Evolutionary conservation across 2,797 vertebrate genomes (phyloP).

Genomic region (Danio jaintianensis): DNA sequence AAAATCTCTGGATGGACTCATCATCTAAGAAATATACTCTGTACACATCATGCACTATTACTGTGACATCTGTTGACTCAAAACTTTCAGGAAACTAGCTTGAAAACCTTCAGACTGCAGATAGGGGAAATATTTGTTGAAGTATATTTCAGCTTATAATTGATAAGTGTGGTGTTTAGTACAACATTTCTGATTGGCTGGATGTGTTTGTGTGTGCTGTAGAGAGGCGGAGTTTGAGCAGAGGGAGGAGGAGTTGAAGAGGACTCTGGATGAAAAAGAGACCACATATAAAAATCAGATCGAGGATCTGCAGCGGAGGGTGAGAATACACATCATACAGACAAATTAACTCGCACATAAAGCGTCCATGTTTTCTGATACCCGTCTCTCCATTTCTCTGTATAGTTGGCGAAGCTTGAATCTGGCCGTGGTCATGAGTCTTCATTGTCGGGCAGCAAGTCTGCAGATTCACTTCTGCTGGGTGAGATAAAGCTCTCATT

Average conservation of each 20-base stretch:
- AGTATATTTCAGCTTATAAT: too few species aligned
- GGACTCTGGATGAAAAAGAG: slow-evolving; percentile 85
- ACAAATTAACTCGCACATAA: background rate
- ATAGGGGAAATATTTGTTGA: too few species aligned
- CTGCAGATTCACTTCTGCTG: slow-evolving; percentile 73
- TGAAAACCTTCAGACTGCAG: too few species aligned
- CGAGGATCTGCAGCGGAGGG: slow-evolving; percentile 81
- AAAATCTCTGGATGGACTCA: too few species aligned
- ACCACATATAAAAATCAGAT: slow-evolving; percentile 83
- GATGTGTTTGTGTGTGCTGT: slow-evolving; percentile 56
- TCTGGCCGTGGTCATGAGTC: slow-evolving; percentile 60
- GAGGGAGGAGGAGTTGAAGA: slow-evolving; percentile 88
- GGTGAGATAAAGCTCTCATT: slow-evolving; percentile 64
- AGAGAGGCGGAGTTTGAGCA: slow-evolving; percentile 92
- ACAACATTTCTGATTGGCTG: background rate
- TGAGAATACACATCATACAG: slow-evolving; percentile 63
- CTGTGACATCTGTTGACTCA: too few species aligned
- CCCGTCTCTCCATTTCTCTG: slow-evolving; percentile 5
- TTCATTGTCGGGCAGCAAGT: slow-evolving; percentile 67
- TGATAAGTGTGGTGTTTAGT: background rate
- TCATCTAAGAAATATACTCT: too few species aligned
- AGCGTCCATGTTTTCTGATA: background rate
- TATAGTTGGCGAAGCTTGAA: slow-evolving; percentile 81
- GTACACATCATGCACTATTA: too few species aligned
- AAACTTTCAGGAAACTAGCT: too few species aligned